Conservation (phyloP, 1,140 invertebrate species). For the Trypoxylus dichotomus region DNA sequence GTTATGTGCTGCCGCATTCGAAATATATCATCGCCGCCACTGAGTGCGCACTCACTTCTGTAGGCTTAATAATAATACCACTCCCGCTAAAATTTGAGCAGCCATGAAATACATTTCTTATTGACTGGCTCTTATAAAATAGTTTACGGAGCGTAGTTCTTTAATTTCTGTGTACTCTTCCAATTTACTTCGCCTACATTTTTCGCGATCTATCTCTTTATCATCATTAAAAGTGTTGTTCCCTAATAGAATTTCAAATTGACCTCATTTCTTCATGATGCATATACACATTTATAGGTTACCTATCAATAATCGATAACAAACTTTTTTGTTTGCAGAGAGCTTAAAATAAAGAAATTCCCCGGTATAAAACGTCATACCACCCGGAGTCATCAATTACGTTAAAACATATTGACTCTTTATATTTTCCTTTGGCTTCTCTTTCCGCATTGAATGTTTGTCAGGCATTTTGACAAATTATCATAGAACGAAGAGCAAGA, state of each 20-base stretch:
- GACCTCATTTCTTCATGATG: not conserved
- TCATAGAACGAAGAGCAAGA: not conserved
- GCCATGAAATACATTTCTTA: too few relatives aligned
- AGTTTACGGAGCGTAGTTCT: too few relatives aligned
- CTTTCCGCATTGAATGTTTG: not conserved
- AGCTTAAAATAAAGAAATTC: not conserved
- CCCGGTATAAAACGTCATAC: not conserved
- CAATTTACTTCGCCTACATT: too few relatives aligned
- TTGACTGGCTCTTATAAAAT: too few relatives aligned
- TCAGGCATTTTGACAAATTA: not conserved
- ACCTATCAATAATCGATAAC: conserved; percentile 4
- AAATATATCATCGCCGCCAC: too few relatives aligned
- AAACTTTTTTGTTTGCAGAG: not conserved
- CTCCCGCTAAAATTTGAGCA: too few relatives aligned
- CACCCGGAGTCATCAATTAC: not conserved
- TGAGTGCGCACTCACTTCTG: too few relatives aligned
- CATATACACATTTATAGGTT: too few relatives aligned
- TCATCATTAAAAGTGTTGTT: not conserved
- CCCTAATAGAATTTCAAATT: not conserved
- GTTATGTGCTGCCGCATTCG: too few relatives aligned
- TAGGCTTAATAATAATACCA: too few relatives aligned
- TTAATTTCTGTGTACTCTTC: too few relatives aligned
- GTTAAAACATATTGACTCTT: conserved; percentile 12
- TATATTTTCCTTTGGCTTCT: not conserved
- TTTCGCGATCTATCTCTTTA: not conserved